These are phyloP conservation scores for Orthonevra nobilis DNA, from an alignment of 2,888 invertebrate genomes.

Conservation along the genomic window DNA sequence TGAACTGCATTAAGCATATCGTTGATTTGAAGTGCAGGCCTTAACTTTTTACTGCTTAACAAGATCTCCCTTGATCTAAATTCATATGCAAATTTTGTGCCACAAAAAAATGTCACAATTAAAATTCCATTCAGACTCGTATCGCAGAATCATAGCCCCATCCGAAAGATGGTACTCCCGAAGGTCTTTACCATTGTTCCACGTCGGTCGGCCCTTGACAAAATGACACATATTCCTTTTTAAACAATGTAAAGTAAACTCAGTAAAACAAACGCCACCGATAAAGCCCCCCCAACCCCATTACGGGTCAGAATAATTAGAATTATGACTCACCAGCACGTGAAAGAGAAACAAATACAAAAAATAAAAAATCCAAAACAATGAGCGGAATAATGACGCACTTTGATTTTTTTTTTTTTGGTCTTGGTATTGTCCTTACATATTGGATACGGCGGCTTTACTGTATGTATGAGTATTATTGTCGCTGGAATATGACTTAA, in stretches of 20 bases:
- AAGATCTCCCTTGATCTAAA: too few relatives aligned
- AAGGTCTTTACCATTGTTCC: slow-evolving; percentile 37
- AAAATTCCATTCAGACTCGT: too few relatives aligned
- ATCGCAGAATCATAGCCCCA: not conserved
- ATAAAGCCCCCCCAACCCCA: not conserved
- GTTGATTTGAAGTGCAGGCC: too few relatives aligned
- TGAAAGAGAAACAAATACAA: not conserved
- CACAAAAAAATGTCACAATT: too few relatives aligned
- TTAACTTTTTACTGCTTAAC: too few relatives aligned
- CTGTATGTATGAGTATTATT: slow-evolving; percentile 32
- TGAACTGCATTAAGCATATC: too few relatives aligned
- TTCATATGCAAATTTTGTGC: too few relatives aligned
- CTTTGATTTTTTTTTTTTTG: slow-evolving; percentile 18
- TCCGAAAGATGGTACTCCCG: not conserved
- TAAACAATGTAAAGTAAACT: not conserved
- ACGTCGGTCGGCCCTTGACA: slow-evolving; percentile 17
- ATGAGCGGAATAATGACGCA: slow-evolving; percentile 44
- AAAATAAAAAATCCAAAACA: slow-evolving; percentile 17
- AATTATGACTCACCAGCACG: slow-evolving; percentile 19
- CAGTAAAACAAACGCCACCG: not conserved
- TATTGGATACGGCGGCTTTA: slow-evolving; percentile 11
- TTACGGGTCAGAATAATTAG: slow-evolving; percentile 31
- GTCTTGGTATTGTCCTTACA: slow-evolving; percentile 17
- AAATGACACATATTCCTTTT: slow-evolving; percentile 26
- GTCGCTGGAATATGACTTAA: slow-evolving; percentile 31